Percentiles rank a stretch among this genome's conserved stretches.
phyloP scores from a whole-genome alignment of 2,797 vertebrate species.

The Meriones psammophilus region DNA sequence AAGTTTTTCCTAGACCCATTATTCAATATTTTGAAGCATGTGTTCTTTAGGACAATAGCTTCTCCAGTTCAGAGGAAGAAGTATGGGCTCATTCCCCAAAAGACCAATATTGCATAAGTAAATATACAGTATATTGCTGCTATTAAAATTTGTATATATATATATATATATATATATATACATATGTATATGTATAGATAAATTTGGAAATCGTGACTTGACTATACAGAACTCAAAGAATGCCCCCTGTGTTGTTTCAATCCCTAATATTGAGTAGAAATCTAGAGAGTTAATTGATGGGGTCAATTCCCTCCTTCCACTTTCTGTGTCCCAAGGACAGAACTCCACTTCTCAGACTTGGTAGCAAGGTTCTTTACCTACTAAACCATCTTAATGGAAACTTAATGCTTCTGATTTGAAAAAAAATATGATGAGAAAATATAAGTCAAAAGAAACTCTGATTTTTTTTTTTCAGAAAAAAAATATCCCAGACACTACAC shows the following conservation, averaged over 20 bases:
- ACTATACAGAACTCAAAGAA: background rate
- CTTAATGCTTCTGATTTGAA: background rate
- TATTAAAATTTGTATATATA: conserved; percentile 37
- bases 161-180: background rate
- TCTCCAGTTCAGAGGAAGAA: background rate
- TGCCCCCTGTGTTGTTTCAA: background rate
- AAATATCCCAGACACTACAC: background rate
- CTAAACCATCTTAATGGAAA: too few relatives aligned
- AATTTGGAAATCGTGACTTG: background rate
- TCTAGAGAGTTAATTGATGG: background rate
- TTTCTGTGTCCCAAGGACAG: too few relatives aligned
- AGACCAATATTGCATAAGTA: background rate
- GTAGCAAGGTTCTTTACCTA: too few relatives aligned
- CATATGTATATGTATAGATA: background rate
- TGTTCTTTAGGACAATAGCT: fast-evolving
- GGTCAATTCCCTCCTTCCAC: too few relatives aligned
- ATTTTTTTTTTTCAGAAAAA: background rate
- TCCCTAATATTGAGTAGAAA: background rate
- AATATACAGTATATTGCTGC: background rate
- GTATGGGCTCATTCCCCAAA: background rate
- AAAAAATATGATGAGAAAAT: background rate
- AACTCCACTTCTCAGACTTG: too few relatives aligned
- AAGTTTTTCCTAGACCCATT: too few relatives aligned
- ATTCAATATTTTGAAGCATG: background rate
- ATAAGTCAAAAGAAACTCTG: background rate